These are phyloP conservation scores for Cotesia chilonis DNA, from an alignment of 1,140 invertebrate species.

Conservation along the genomic window DNA sequence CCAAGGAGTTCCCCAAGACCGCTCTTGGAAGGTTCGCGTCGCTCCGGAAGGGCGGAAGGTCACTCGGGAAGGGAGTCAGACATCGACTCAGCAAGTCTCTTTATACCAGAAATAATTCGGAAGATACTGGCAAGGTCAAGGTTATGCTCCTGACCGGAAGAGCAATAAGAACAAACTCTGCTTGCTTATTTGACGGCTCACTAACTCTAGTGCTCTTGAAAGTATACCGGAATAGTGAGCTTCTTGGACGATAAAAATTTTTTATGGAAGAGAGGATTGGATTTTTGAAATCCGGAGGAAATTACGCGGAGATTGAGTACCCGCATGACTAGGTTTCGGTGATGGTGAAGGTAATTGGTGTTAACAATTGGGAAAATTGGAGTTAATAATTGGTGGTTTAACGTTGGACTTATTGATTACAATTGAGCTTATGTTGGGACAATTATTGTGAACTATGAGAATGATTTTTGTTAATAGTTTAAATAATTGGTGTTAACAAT, in stretches of 20 bases:
- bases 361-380: too few species aligned
- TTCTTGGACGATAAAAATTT: neutral
- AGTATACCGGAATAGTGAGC: conserved; percentile 59
- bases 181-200: conserved; percentile 63
- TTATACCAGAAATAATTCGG: conserved; percentile 65
- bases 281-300: too few species aligned
- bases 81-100: conserved; percentile 65
- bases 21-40: conserved; percentile 67
- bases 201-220: conserved; percentile 57
- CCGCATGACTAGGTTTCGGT: too few species aligned
- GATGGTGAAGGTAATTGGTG: too few species aligned
- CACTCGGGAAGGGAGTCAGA: conserved; percentile 59
- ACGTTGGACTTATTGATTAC: too few species aligned
- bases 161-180: conserved; percentile 60
- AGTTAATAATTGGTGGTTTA: too few species aligned
- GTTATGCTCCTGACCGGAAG: conserved; percentile 59
- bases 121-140: conserved; percentile 60
- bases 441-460: too few species aligned
- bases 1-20: conserved; percentile 60
- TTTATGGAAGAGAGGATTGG: neutral
- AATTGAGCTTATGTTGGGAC: too few species aligned
- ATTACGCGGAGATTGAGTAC: too few species aligned
- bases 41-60: conserved; percentile 65
- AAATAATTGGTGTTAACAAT: too few species aligned
- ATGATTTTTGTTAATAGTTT: too few species aligned